These are phyloP conservation scores for Camelus bactrianus DNA, from an alignment of 2,113 vertebrate genomes.

Conservation along the genomic window DNA sequence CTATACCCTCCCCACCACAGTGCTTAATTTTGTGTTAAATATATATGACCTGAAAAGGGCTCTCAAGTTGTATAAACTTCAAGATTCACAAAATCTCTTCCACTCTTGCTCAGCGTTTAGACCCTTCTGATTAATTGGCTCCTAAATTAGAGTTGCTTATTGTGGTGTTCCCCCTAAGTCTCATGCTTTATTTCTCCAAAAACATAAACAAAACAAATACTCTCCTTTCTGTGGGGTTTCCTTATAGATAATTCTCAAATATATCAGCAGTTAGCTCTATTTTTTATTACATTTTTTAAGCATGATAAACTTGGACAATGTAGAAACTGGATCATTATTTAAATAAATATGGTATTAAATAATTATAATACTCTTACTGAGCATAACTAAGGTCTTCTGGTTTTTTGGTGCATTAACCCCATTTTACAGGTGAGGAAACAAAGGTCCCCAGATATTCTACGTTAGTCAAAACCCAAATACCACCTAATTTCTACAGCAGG, in stretches of 20 bases:
- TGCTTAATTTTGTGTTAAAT: not conserved
- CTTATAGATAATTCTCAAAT: conserved; percentile 19
- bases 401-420: not conserved
- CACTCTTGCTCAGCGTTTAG: not conserved
- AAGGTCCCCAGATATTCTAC: not conserved
- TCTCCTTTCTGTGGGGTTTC: conserved; percentile 10
- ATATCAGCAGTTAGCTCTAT: not conserved
- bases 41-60: not conserved
- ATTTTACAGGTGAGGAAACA: not conserved
- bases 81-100: not conserved
- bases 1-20: too few relatives aligned
- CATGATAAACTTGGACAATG: not conserved
- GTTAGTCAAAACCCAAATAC: not conserved
- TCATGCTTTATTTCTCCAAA: not conserved
- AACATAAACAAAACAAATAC: not conserved
- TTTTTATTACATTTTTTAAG: conserved; percentile 26
- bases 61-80: not conserved
- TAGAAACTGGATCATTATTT: not conserved
- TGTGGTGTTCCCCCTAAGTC: not conserved
- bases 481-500: not conserved
- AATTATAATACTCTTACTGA: not conserved
- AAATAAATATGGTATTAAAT: not conserved
- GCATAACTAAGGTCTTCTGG: not conserved
- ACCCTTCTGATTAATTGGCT: not conserved
- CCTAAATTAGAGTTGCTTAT: not conserved